Conservation (phyloP, 1,140 invertebrate genomes). For the Linepithema humile region DNA sequence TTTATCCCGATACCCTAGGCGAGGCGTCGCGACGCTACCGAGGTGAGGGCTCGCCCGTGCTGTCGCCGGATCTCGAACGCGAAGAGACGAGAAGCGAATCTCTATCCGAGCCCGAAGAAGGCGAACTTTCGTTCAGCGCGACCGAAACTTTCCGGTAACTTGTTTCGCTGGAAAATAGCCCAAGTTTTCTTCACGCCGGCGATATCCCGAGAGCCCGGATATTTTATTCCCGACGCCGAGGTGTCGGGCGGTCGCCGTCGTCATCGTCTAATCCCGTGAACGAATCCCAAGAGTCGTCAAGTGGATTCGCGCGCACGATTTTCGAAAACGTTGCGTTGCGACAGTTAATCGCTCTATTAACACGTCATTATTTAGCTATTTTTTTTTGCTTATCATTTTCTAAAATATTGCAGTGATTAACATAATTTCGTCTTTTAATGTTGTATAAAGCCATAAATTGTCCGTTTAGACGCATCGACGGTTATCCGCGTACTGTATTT, state of each 20-base stretch:
- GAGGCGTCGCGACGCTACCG: slow-evolving; percentile 1
- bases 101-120: slow-evolving; percentile 19
- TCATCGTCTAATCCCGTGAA: slow-evolving; percentile 11
- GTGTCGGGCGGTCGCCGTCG: slow-evolving; percentile 62
- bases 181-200: slow-evolving; percentile 54
- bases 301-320: not conserved
- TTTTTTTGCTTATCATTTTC: not conserved
- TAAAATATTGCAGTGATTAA: no score
- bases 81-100: slow-evolving; percentile 21
- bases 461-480: not conserved
- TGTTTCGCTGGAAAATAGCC: slow-evolving; percentile 59
- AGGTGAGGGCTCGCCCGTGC: not conserved
- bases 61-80: slow-evolving; percentile 21
- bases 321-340: not conserved
- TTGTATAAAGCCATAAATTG: not conserved
- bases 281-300: not conserved
- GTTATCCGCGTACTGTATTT: not conserved
- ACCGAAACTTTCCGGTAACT: slow-evolving; percentile 52
- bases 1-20: not conserved
- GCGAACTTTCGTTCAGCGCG: slow-evolving; percentile 46
- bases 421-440: not conserved
- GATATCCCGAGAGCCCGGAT: slow-evolving; percentile 51
- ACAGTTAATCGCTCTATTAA: not conserved
- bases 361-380: not conserved
- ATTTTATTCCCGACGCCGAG: slow-evolving; percentile 67